Base-by-base conservation (phyloP, 2,888 invertebrate genomes). In the Sussaba pulchella region DNA sequence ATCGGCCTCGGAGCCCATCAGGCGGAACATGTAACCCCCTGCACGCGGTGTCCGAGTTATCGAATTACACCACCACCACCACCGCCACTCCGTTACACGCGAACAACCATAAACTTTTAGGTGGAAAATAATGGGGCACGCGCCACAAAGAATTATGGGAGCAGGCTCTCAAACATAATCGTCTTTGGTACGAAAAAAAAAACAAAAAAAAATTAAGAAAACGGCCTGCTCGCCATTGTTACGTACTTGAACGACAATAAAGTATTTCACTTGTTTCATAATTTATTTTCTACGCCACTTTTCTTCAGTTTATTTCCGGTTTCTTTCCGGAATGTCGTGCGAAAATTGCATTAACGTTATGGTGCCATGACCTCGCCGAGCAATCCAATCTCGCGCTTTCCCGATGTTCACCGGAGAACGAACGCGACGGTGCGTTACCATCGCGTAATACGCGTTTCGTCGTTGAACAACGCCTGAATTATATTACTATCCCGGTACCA, bases 381-480 rank as follows among this genome's bases (percentile, higher is more conserved):
- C 85, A 88, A 89, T 89, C 86, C 88, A 87, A 85, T 84, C 52
- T 24, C 69, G 69, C 57, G 69, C 87, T 85, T 87, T 80, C 83
- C 87, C 87, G 84, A n/a, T 36, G 24, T 41, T 45, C 54, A 61
- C 36, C 21, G 26, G 41, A 36, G 10, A 45, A 14, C 47, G 73
- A 52, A 52, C 36, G n/a, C n/a, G n/a, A n/a, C 10, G 24, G 45
- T 47, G 64, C 45, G 64, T 74, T 74, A 74, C 64, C 74, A n/a
- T n/a, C n/a, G n/a, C n/a, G 79, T 78, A 72, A 72, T 47, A 74
- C 24, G 39, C 61, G 47, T 8, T 10, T 45, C 50, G n/a, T 50
- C 39, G 21, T 19, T 31, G 17, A 43, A 47, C 39, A 52, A 63
- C 69, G 26, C 17, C 50, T 43, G 52, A 41, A 63, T 78, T 78